Base-by-base conservation (phyloP, 64 coral and sea anemone species). In the Catalaphyllia jardinei region DNA sequence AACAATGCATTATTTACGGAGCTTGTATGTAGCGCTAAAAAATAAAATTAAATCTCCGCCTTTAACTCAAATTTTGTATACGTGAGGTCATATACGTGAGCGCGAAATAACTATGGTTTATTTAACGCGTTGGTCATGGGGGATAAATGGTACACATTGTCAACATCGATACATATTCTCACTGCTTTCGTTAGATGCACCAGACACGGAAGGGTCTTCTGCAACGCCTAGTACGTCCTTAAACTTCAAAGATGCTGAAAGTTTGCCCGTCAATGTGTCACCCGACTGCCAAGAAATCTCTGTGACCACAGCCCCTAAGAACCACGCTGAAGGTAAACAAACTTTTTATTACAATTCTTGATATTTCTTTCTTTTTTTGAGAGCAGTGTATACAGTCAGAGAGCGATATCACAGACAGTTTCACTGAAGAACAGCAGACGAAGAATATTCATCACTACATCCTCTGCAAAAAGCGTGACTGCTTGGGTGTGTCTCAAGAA, bases 401-500 rank as follows among this genome's bases (percentile, higher is more conserved):
- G 12, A 76, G 74, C 46, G 74, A 76, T 22, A 22, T 76, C 74
- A 76, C 1, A 0, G 38, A 46, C 19, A 76, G 74, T 76, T 76
- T 76, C 74, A 8, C 74, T 76, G 74, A 76, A 76, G 38, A 76
- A 76, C 74, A 76, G 74, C 74, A 22, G 14, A 74, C 20, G 14
- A 74, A 74, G 72, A 74, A 74, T 38, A 74, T 8, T 1, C 85
- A 87, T 67, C 85, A 87, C 60, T 73, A 75, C 30, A 10, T 72
- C 30, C 27, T 75, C 69, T 87, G 72, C 86, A 54, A 75, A 39
- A 20, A 75, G 59, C 52, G 86, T 10, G 49, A 76, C 31, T 76
- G 86, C 74, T 52, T 76, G 54, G 52, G 49, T 88, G 60, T 88
- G 86, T n/a, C n/a, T n/a, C n/a, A n/a, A n/a, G n/a, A n/a, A n/a